Evolutionary conservation across 2,888 invertebrate genomes (phyloP).

Genomic region (Koerneria pararmatus): DNA sequence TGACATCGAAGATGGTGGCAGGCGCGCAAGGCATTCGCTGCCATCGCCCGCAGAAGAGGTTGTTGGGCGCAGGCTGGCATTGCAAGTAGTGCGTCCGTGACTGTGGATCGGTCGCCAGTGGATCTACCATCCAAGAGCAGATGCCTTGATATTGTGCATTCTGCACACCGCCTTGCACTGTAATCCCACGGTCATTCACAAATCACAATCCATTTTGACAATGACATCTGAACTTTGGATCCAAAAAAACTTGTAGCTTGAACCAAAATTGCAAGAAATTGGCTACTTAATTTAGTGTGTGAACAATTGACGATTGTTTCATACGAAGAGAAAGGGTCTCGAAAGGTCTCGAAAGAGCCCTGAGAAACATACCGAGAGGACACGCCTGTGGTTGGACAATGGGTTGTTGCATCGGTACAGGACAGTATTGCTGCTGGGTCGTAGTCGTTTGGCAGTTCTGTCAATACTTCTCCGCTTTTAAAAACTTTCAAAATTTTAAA

Average conservation of each 20-base stretch:
- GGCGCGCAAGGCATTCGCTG: slow-evolving; percentile 58
- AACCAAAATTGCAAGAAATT: too few species aligned
- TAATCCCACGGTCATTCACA: slow-evolving; percentile 25
- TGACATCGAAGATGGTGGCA: slow-evolving; percentile 56
- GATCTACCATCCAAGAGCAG: slow-evolving; percentile 60
- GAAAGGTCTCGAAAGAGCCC: not conserved
- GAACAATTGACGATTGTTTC: too few species aligned
- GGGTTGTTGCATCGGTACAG: slow-evolving; percentile 34
- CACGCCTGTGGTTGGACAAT: slow-evolving; percentile 57
- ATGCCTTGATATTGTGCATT: slow-evolving; percentile 58
- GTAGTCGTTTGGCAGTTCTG: slow-evolving; percentile 52
- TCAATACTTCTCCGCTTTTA: too few species aligned
- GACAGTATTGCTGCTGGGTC: slow-evolving; percentile 57
- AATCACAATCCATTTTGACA: too few species aligned
- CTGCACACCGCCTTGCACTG: slow-evolving; percentile 52
- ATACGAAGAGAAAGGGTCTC: too few species aligned
- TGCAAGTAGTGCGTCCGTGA: slow-evolving; percentile 49
- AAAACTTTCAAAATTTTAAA: too few species aligned
- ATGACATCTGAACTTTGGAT: too few species aligned
- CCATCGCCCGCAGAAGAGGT: slow-evolving; percentile 58
- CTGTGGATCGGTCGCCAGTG: slow-evolving; percentile 54
- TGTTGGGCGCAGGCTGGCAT: slow-evolving; percentile 58
- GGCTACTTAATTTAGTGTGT: too few species aligned
- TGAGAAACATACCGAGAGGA: slow-evolving; percentile 42
- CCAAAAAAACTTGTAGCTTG: too few species aligned